A percentile compares a stretch with the other conserved stretches of the same genome.
phyloP scores from a whole-genome alignment of 2,888 invertebrate genomes.

The Netelia inedita region DNA sequence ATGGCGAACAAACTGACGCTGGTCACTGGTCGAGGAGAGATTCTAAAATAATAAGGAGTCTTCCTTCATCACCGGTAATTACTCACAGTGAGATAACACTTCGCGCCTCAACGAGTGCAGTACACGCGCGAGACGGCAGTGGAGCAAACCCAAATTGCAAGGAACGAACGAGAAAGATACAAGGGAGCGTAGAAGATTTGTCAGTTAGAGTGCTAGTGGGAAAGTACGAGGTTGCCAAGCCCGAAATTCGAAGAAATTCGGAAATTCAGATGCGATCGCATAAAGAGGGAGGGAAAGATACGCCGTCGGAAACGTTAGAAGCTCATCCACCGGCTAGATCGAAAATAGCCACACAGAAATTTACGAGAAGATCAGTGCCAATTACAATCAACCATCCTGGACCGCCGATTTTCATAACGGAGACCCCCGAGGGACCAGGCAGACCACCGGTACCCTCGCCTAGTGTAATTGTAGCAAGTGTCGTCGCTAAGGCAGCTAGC shows the following conservation, averaged over 20 bases:
- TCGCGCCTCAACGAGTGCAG: conserved; percentile 71
- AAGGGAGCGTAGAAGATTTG: conserved; percentile 87
- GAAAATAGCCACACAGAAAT: conserved; percentile 80
- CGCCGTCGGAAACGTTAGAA: conserved; percentile 75
- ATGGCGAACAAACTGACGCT: conserved; percentile 70
- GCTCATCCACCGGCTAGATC: conserved; percentile 81
- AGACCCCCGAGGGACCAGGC: conserved; percentile 80
- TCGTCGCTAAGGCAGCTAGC: conserved; percentile 90
- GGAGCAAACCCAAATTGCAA: not conserved
- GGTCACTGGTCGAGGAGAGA: conserved; percentile 79
- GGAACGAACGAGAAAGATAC: conserved; percentile 40
- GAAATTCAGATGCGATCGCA: conserved; percentile 79
- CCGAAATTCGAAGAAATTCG: conserved; percentile 74
- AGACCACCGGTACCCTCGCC: conserved; percentile 86
- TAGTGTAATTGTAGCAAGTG: conserved; percentile 89
- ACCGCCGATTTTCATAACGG: conserved; percentile 67
- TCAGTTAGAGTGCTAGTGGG: conserved; percentile 92
- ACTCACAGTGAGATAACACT: conserved; percentile 85
- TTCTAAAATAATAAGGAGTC: conserved; percentile 81
- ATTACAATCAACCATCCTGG: conserved; percentile 79
- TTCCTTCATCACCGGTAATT: conserved; percentile 88
- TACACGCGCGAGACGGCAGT: conserved; percentile 34
- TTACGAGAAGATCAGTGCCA: conserved; percentile 81
- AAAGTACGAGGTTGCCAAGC: conserved; percentile 89
- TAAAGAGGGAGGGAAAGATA: conserved; percentile 74